Base-by-base conservation (phyloP, 1,140 invertebrate genomes). In the Liolophura sinensis region DNA sequence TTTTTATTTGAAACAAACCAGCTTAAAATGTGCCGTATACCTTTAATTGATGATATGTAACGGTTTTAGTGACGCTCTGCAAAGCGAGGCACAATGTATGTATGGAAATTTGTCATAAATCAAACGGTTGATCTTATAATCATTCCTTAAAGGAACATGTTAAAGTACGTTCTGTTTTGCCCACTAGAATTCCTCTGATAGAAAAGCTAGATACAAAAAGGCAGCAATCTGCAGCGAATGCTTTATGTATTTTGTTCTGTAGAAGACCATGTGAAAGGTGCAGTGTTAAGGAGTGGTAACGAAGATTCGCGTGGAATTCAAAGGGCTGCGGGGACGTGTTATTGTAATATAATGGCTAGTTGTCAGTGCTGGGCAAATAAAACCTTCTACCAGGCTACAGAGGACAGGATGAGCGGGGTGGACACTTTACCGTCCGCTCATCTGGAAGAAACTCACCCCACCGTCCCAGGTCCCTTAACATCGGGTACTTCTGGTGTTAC, bases 301-400 rank as follows among this genome's bases (percentile, higher is more conserved):
- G 56, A 18, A 11, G 61, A 55, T 40, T 47, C 65, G 47, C 65
- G 66, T 12, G 79, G 79, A 7, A 81, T 81, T 25, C 58, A 25
- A 6, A 62, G 47, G 47, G 78, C 71, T 49, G 65, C 62, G 18
- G 72, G 79, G 27, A 68, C 70, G 12, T 81, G 78, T 55, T 81
- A 72, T 69, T 82, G 80, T 68, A 71, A 78, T 31, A 63, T 22
- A 57, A 70, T n/a, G 56, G 47, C 18, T 20, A 18, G 62, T 60
- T 73, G 60, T 60, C 65, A 64, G 4, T 71, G 66, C 62, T 64
- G 50, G 6, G 46, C 58, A 25, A 66, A 31, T 60, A 64, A 54
- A 60, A 48, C 11, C 24, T 52, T 50, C 54, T 50, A 24, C 40
- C 49, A 16, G 48, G 60, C 24, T 27, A 62, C 16, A 15, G 50